Conservation (phyloP, 2,797 vertebrate genomes). For the Choloepus didactylus region DNA sequence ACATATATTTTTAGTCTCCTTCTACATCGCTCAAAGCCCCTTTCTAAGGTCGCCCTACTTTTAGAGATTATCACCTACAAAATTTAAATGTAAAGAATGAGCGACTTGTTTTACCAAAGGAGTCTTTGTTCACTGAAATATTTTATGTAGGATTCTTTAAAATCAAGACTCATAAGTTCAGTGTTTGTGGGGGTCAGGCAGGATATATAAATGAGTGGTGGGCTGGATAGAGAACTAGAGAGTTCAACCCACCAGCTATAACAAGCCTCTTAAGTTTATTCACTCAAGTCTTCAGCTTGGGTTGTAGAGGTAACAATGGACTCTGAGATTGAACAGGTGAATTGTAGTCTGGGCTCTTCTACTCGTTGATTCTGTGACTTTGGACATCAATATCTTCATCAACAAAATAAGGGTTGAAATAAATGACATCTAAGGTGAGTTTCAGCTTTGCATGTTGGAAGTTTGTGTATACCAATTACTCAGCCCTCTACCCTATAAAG, state of each 20-base stretch:
- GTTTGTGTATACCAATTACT: neutral
- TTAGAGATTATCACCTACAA: conserved; percentile 39
- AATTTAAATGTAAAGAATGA: conserved; percentile 23
- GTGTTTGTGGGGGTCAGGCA: neutral
- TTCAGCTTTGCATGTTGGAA: neutral
- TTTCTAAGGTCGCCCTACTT: neutral
- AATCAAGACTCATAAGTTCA: neutral
- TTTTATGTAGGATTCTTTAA: conserved; percentile 44
- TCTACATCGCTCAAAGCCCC: neutral
- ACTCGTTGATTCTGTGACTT: neutral
- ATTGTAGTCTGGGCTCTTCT: neutral
- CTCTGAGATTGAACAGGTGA: conserved; percentile 22
- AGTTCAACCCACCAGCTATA: neutral
- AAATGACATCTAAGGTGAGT: conserved; percentile 18
- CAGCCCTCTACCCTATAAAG: neutral
- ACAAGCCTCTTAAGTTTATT: neutral
- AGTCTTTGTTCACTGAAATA: conserved; percentile 20
- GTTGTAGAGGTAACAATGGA: neutral
- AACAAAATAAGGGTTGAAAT: neutral
- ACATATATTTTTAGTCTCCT: conserved; percentile 38
- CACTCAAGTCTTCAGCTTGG: neutral
- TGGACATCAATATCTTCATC: neutral
- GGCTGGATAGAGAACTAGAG: neutral
- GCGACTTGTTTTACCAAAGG: conserved; percentile 22
- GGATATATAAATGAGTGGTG: neutral